A percentile compares a stretch with the other conserved stretches of the same genome.
Conservation (phyloP, 2,797 vertebrate species). For the Mallotus villosus region DNA sequence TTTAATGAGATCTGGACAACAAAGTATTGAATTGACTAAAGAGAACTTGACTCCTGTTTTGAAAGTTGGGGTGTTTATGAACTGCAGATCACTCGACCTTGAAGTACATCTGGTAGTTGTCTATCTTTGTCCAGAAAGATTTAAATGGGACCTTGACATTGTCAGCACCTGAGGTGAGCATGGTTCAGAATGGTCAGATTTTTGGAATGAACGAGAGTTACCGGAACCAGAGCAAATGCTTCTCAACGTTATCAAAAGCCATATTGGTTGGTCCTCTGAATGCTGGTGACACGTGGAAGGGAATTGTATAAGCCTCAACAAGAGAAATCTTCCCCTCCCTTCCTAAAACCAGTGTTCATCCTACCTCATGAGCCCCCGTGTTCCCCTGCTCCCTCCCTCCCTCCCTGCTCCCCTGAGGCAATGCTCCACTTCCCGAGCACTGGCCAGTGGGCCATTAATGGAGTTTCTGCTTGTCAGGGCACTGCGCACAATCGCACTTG, state of each 20-base stretch:
- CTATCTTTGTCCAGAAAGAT: not conserved
- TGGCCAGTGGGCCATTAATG: conserved; percentile 42
- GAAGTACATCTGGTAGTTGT: not conserved
- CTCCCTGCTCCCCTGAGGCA: conserved; percentile 13
- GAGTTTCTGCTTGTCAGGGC: conserved; percentile 44
- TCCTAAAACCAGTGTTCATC: conserved; percentile 18
- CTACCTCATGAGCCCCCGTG: not conserved
- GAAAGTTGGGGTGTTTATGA: not conserved
- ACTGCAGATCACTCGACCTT: not conserved
- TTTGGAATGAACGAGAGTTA: not conserved
- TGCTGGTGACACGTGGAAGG: not conserved
- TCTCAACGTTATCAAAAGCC: not conserved
- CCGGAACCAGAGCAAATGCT: not conserved
- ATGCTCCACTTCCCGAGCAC: conserved; percentile 41
- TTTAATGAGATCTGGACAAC: not conserved
- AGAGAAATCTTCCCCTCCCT: not conserved
- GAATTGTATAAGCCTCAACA: conserved; percentile 2
- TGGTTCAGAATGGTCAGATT: not conserved
- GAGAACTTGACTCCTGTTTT: too few species aligned
- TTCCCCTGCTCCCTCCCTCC: conserved; percentile 2
- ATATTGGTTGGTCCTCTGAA: not conserved
- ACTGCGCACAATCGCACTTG: conserved; percentile 38
- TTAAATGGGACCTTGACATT: too few species aligned
- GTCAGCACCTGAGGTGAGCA: not conserved
- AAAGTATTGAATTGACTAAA: too few species aligned